Evolutionary conservation across 2,888 invertebrate species (phyloP).

Genomic region (Myopa testacea): DNA sequence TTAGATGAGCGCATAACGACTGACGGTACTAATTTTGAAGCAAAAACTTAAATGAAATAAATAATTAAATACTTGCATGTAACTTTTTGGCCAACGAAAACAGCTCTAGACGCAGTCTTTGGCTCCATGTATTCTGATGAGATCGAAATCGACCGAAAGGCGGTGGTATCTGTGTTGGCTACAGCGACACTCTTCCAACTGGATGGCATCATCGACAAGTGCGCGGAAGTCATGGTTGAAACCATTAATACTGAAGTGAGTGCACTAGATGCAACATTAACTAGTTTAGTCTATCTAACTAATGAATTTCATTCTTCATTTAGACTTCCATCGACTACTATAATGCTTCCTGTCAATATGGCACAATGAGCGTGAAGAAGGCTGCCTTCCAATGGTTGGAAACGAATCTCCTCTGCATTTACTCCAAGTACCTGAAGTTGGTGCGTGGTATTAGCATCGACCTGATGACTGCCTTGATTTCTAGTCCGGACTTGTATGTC

Average conservation of each 20-base stretch:
- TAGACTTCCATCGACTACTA: conserved; percentile 78
- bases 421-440: conserved; percentile 71
- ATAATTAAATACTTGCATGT: neutral
- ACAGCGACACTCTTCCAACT: conserved; percentile 81
- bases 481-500: conserved; percentile 76
- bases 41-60: neutral
- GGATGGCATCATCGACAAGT: conserved; percentile 80
- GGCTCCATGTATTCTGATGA: conserved; percentile 84
- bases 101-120: conserved; percentile 77
- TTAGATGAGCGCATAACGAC: conserved; percentile 78
- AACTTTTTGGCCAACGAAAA: conserved; percentile 50
- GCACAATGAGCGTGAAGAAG: conserved; percentile 73
- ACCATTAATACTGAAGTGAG: conserved; percentile 75
- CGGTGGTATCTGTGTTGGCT: conserved; percentile 77
- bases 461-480: conserved; percentile 75
- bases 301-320: conserved; percentile 16
- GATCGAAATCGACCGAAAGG: conserved; percentile 76
- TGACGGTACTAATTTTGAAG: conserved; percentile 71
- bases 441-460: conserved; percentile 75
- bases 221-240: conserved; percentile 79
- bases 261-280: neutral
- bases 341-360: conserved; percentile 77
- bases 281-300: neutral
- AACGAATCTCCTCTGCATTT: conserved; percentile 75
- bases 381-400: conserved; percentile 78